Evolutionary conservation across 2,113 vertebrate species (phyloP).

Genomic region (Leptobrachium ailaonicum): DNA sequence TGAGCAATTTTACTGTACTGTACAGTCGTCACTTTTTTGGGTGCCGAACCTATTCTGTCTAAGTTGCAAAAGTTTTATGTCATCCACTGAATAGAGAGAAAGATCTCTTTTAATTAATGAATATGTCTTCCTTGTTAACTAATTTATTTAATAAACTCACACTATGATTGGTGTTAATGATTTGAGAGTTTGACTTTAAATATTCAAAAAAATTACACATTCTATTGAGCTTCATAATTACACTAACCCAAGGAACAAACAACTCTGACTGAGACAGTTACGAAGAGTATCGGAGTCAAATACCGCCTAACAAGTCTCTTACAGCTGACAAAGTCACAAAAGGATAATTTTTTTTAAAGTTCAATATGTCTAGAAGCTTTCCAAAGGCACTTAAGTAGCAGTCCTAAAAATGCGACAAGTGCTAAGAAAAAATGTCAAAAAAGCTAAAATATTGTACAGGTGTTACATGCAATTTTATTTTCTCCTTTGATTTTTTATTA

Average conservation of each 20-base stretch:
- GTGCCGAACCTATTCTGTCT: too few relatives aligned
- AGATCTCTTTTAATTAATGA: too few relatives aligned
- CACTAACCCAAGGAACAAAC: not conserved
- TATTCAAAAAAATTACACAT: too few relatives aligned
- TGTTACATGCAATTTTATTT: not conserved
- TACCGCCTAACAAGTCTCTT: conserved; percentile 4
- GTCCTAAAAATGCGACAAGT: not conserved
- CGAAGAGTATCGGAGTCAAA: not conserved
- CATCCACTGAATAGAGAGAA: too few relatives aligned
- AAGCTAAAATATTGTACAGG: conserved; percentile 8
- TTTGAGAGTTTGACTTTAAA: too few relatives aligned
- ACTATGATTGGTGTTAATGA: too few relatives aligned
- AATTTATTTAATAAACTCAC: too few relatives aligned
- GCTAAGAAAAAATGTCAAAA: not conserved
- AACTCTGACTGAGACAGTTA: not conserved
- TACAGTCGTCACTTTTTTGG: too few relatives aligned
- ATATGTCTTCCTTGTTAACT: too few relatives aligned
- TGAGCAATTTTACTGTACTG: too few relatives aligned
- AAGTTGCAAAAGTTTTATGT: too few relatives aligned
- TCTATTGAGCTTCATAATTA: not conserved
- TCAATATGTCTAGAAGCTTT: conserved; percentile 12
- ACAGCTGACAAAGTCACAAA: conserved; percentile 5
- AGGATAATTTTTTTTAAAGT: conserved; percentile 7
- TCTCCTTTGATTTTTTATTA: not conserved
- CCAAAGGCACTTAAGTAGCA: conserved; percentile 5